These are phyloP conservation scores for Menidia menidia DNA, from an alignment of 2,797 vertebrate genomes.

Conservation along the genomic window DNA sequence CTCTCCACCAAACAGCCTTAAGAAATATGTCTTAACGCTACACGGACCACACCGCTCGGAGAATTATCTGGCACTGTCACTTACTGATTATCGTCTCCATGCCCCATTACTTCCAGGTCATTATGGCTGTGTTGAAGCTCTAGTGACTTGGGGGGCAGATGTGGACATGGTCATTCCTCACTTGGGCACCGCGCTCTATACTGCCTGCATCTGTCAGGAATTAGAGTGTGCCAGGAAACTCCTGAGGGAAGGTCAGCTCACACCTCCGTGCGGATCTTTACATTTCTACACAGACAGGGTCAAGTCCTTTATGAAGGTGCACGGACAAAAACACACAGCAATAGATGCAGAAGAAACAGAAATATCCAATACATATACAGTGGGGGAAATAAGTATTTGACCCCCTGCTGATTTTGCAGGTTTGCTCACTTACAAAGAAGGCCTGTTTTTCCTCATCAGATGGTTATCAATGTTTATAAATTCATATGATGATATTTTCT, in stretches of 20 bases:
- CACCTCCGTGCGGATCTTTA: constrained; percentile 44
- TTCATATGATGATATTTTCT: no score
- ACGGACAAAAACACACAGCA: background rate
- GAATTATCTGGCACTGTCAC: constrained; percentile 53
- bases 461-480: no score
- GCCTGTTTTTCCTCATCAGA: no score
- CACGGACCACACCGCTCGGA: constrained; percentile 50
- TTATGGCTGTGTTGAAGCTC: constrained; percentile 90
- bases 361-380: background rate
- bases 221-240: constrained; percentile 91
- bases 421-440: no score
- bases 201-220: constrained; percentile 90
- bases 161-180: constrained; percentile 94
- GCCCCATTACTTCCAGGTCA: constrained; percentile 86
- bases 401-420: no score
- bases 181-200: constrained; percentile 93
- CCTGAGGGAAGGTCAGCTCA: constrained; percentile 89
- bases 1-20: constrained; percentile 17
- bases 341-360: background rate
- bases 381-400: no score
- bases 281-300: constrained; percentile 13
- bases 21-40: constrained; percentile 48
- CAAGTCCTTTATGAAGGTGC: constrained; percentile 11
- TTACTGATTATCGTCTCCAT: constrained; percentile 55
- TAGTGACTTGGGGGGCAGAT: constrained; percentile 93